A percentile compares a stretch with the other conserved stretches of the same genome.
phyloP scores from a whole-genome alignment of 2,797 vertebrate species.

The Chrysolophus pictus region DNA sequence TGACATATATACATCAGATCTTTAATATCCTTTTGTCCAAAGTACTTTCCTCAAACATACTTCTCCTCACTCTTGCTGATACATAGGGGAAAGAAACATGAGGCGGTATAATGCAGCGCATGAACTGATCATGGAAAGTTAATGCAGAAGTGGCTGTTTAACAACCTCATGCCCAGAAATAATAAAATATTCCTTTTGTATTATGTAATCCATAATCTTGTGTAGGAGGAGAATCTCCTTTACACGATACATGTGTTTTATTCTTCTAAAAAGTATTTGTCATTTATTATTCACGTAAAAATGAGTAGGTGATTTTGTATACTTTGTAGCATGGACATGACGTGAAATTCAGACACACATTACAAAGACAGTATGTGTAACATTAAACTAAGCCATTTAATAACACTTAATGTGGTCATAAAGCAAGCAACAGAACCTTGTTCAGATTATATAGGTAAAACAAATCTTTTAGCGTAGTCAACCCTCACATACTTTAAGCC shows the following conservation, averaged over 20 bases:
- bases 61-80: not conserved
- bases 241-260: not conserved
- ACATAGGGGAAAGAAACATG: not conserved
- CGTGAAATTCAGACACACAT: not conserved
- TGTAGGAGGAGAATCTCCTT: not conserved
- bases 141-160: not conserved
- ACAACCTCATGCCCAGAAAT: not conserved
- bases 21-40: not conserved
- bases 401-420: not conserved
- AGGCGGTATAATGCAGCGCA: not conserved
- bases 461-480: not conserved
- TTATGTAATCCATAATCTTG: not conserved
- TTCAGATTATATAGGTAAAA: not conserved
- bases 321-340: not conserved
- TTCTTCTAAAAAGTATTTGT: not conserved
- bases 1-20: not conserved
- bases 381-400: conserved; percentile 1
- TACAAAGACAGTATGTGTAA: not conserved
- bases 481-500: not conserved
- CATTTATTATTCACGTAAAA: conserved; percentile 17
- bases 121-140: not conserved
- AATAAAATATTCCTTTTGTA: not conserved
- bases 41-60: not conserved
- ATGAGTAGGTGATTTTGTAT: conserved; percentile 1
- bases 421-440: not conserved